Percentiles rank a stretch among this genome's conserved stretches.
Conservation (phyloP, 2,113 vertebrate genomes). For the Albula glossodonta region DNA sequence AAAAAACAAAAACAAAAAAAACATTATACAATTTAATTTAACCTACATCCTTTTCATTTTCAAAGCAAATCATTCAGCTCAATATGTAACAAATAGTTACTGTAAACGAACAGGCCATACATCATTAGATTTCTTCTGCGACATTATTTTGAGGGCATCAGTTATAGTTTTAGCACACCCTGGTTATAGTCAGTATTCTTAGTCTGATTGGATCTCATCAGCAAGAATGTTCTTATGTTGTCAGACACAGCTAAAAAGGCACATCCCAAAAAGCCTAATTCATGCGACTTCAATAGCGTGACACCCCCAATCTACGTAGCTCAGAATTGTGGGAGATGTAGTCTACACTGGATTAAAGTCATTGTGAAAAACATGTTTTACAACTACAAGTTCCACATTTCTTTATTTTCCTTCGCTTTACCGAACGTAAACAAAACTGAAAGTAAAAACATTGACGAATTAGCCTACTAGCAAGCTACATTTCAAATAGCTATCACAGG, state of each 20-base stretch:
- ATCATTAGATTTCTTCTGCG: too few species aligned
- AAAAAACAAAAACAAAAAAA: too few species aligned
- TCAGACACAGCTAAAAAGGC: neutral
- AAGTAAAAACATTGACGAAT: conserved; percentile 52
- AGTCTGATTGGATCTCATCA: too few species aligned
- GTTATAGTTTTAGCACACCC: too few species aligned
- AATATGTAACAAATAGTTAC: too few species aligned
- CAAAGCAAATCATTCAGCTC: too few species aligned
- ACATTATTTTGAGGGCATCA: too few species aligned
- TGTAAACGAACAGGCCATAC: too few species aligned
- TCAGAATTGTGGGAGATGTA: conserved; percentile 58
- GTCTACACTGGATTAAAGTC: conserved; percentile 35
- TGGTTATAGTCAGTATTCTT: too few species aligned
- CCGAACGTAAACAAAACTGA: conserved; percentile 75
- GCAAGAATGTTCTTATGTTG: neutral
- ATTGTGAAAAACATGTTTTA: neutral
- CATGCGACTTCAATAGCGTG: too few species aligned
- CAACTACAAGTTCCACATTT: conserved; percentile 67
- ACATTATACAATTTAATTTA: too few species aligned
- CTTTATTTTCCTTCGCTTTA: conserved; percentile 37
- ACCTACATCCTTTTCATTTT: too few species aligned
- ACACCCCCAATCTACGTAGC: neutral
- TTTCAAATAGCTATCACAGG: neutral
- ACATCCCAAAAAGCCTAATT: neutral
- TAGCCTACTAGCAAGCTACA: neutral